Evolutionary conservation across 2,888 invertebrate species (phyloP), one percentile per base, ranked within the genome.

Genomic region (Liodrosophila aerea): DNA sequence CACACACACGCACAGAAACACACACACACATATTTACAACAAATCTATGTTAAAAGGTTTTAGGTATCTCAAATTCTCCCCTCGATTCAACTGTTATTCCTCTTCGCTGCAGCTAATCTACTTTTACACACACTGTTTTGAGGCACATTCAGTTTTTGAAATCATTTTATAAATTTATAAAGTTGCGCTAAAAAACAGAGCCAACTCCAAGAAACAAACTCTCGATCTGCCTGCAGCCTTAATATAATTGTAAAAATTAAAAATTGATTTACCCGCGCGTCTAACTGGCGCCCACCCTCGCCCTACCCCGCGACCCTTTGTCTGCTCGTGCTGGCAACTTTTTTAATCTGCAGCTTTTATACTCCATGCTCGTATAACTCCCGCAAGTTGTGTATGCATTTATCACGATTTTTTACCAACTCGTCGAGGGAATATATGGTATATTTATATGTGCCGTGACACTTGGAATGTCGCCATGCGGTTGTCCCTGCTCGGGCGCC

Each of bases 141-240:
- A 82, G 82, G 82, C 82, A 82, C 82, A 82, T 85, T 85, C 85
- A 82, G 86, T 82, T 78, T 82, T 78, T 82, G 61, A 82, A 22
- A 82, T 74, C 68, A 49, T 52, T 62, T 81, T 81, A 76, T 47
- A 78, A 64, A 70, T 85, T 84, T 71, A 77, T 70, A 76, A 77
- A 80, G 57, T 70, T 80, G 44, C 64, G 45, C 47, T 49, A 64
- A 34, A 56, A 51, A 46, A 50, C 11, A 45, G 30, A 33, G 7
- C 30, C 13, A 16, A 41, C 18, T 49, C 34, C 15, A 34, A 50
- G 40, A 41, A 56, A 67, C 57, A 46, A n/a, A n/a, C n/a, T n/a
- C n/a, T n/a, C n/a, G n/a, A n/a, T n/a, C n/a, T n/a, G n/a, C n/a
- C 51, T 33, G 50, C 7, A 22, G 22, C 51, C 52, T 46, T 53